These are phyloP conservation scores for Hesperia comma DNA, from an alignment of 2,888 invertebrate genomes.

Conservation along the genomic window DNA sequence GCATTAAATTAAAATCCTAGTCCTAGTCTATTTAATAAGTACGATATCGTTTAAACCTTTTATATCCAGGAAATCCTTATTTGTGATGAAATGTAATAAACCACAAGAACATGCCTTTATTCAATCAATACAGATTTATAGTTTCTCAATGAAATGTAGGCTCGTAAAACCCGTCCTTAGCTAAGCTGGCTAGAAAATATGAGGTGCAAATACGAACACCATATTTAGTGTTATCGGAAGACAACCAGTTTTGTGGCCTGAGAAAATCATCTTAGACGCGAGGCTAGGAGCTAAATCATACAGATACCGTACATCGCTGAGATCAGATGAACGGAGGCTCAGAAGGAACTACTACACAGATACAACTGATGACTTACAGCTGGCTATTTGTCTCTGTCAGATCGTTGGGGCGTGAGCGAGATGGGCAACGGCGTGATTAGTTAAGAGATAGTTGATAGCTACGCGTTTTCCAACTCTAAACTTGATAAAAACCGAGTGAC, in stretches of 20 bases:
- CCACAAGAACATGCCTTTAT: conserved; percentile 28
- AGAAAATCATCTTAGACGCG: conserved; percentile 61
- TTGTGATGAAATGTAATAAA: conserved; percentile 24
- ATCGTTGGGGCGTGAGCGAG: conserved; percentile 55
- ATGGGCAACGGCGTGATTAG: conserved; percentile 60
- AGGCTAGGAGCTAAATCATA: conserved; percentile 72
- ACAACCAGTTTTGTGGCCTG: conserved; percentile 72
- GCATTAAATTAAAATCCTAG: too few species aligned
- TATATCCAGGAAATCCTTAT: conserved; percentile 39
- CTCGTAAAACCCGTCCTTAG: conserved; percentile 47
- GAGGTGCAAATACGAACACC: conserved; percentile 74
- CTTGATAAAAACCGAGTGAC: conserved; percentile 67
- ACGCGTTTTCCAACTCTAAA: conserved; percentile 59
- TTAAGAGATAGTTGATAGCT: conserved; percentile 64
- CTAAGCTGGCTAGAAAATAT: conserved; percentile 55
- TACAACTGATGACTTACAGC: conserved; percentile 51
- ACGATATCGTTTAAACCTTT: neutral
- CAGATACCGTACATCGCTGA: conserved; percentile 63
- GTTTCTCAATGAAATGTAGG: conserved; percentile 60
- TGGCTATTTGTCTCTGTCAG: conserved; percentile 57
- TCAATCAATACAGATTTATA: conserved; percentile 36
- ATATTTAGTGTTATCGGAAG: conserved; percentile 75
- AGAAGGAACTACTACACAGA: conserved; percentile 30
- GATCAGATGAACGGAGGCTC: conserved; percentile 65
- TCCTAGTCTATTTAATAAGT: too few species aligned